phyloP scores from a whole-genome alignment of 2,797 vertebrate genomes.

The Chromis chromis region DNA sequence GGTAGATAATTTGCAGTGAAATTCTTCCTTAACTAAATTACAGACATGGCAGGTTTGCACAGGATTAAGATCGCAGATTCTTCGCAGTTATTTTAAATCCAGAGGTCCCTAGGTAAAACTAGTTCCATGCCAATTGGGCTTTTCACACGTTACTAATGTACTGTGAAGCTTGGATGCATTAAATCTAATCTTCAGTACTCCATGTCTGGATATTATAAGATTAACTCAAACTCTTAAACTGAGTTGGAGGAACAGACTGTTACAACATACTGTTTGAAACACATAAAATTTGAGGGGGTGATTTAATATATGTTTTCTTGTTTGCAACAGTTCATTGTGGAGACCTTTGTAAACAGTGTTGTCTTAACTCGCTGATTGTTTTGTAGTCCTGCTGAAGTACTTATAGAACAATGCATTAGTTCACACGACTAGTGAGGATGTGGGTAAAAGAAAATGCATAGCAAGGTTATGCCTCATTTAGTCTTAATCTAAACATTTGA shows the following conservation, averaged over 20 bases:
- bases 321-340: slow-evolving; percentile 41
- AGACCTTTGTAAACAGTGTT: slow-evolving; percentile 33
- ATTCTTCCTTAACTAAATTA: too few relatives aligned
- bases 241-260: not conserved
- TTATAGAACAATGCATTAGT: not conserved
- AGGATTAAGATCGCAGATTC: too few relatives aligned
- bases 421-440: not conserved
- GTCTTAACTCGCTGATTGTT: not conserved
- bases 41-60: too few relatives aligned
- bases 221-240: slow-evolving; percentile 11
- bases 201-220: slow-evolving; percentile 23
- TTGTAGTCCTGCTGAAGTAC: not conserved
- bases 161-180: slow-evolving; percentile 14
- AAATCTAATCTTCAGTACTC: slow-evolving; percentile 16
- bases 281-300: slow-evolving; percentile 21
- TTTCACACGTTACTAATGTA: not conserved
- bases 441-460: not conserved
- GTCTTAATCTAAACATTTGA: slow-evolving; percentile 3
- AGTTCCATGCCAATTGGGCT: too few relatives aligned
- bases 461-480: not conserved
- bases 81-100: too few relatives aligned
- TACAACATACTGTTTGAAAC: slow-evolving; percentile 43
- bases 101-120: too few relatives aligned
- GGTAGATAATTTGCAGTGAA: too few relatives aligned
- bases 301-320: slow-evolving; percentile 22